These are phyloP conservation scores for Smittia aterrima DNA, from an alignment of 2,888 invertebrate species.

Conservation along the genomic window DNA sequence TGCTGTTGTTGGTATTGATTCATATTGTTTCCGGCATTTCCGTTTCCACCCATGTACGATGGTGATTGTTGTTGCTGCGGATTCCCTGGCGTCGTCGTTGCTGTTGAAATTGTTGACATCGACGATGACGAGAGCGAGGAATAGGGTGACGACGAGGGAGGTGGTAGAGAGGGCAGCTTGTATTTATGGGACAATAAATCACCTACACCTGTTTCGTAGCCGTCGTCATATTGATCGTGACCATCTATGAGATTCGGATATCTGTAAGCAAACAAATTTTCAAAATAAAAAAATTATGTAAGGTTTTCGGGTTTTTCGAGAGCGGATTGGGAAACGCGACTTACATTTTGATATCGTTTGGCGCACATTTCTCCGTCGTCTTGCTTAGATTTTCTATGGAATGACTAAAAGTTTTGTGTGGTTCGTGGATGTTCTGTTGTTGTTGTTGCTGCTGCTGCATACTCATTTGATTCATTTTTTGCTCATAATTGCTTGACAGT, in stretches of 20 bases:
- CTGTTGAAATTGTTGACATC: conserved; percentile 32
- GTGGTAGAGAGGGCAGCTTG: conserved; percentile 38
- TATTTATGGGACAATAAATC: conserved; percentile 52
- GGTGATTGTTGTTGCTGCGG: conserved; percentile 24
- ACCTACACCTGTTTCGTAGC: conserved; percentile 81
- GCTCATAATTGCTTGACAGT: conserved; percentile 26
- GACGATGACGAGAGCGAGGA: conserved; percentile 47
- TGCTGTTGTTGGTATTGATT: conserved; percentile 27
- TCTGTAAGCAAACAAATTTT: conserved; percentile 7
- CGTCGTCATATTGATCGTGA: conserved; percentile 62
- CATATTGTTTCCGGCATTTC: conserved; percentile 39
- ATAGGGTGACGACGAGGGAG: conserved; percentile 46
- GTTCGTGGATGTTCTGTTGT: not conserved
- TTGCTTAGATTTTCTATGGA: conserved; percentile 41
- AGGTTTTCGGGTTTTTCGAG: not conserved
- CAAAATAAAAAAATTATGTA: not conserved
- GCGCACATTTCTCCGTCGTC: conserved; percentile 38
- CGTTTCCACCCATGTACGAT: conserved; percentile 32
- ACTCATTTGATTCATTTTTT: conserved; percentile 34
- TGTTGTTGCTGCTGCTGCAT: conserved; percentile 32
- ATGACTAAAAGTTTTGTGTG: conserved; percentile 40
- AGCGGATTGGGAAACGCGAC: not conserved
- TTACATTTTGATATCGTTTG: conserved; percentile 42
- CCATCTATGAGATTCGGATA: conserved; percentile 40
- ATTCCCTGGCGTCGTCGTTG: conserved; percentile 30